phyloP scores from a whole-genome alignment of 2,888 invertebrate genomes.

The Nomada fabriciana region DNA sequence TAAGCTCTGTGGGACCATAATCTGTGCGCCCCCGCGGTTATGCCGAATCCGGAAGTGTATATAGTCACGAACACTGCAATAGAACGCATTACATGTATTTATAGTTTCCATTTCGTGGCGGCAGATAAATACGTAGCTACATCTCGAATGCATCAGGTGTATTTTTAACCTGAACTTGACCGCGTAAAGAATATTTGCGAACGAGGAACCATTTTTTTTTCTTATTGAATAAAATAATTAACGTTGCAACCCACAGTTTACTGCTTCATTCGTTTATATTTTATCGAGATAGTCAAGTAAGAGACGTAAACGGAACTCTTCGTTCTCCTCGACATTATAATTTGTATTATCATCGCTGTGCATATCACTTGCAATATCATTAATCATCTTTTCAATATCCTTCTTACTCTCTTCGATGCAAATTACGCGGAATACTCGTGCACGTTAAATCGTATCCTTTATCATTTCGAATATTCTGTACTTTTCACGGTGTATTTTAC shows the following conservation, averaged over 20 bases:
- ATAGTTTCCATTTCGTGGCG: background rate
- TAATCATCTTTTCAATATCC: background rate
- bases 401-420: no score
- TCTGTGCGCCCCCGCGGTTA: slow-evolving; percentile 92
- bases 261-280: no score
- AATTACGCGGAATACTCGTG: no score
- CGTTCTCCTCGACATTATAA: no score
- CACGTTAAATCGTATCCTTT: background rate
- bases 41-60: slow-evolving; percentile 92
- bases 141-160: background rate
- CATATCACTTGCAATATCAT: background rate
- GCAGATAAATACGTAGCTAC: background rate
- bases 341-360: background rate
- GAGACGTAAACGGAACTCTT: no score
- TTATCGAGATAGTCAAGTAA: no score
- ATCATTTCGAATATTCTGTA: background rate
- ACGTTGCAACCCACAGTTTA: no score
- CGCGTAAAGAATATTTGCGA: background rate
- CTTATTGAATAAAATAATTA: no score
- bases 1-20: slow-evolving; percentile 93
- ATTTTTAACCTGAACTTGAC: slow-evolving; percentile 21
- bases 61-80: slow-evolving; percentile 87
- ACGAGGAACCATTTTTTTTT: no score
- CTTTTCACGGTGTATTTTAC: background rate
- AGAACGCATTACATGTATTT: slow-evolving; percentile 7